Conservation (phyloP, 2,888 invertebrate species). For the Candidula unifasciata region DNA sequence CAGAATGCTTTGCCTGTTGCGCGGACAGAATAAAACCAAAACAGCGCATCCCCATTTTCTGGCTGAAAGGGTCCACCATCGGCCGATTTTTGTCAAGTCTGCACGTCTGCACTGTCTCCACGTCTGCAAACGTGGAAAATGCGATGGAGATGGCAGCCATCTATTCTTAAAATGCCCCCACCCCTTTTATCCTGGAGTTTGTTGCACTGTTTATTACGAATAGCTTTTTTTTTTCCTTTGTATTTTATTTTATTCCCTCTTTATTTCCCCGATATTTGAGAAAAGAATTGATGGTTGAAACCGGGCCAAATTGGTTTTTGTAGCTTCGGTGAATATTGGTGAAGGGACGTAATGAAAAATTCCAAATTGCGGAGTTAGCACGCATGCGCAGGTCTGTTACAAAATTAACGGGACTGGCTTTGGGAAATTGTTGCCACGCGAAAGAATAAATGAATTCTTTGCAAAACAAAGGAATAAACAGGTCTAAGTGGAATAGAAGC, state of each 20-base stretch:
- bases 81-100: constrained; percentile 33
- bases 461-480: neutral
- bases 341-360: constrained; percentile 1
- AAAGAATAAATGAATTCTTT: neutral
- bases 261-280: constrained; percentile 4
- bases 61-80: constrained; percentile 29
- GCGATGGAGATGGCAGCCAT: neutral
- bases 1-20: constrained; percentile 48
- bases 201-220: constrained; percentile 1
- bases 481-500: no score
- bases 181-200: neutral
- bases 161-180: neutral
- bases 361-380: constrained; percentile 24
- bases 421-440: neutral
- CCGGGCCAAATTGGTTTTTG: constrained; percentile 18
- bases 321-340: constrained; percentile 26
- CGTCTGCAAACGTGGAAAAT: constrained; percentile 28
- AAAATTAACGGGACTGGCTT: neutral
- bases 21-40: constrained; percentile 47
- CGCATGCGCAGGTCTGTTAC: constrained; percentile 9
- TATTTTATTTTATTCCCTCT: neutral
- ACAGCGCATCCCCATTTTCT: constrained; percentile 33
- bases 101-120: constrained; percentile 37
- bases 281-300: constrained; percentile 33
- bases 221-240: neutral